Base-by-base conservation (phyloP, 2,888 invertebrate genomes). In the Pyrochroa serraticornis region DNA sequence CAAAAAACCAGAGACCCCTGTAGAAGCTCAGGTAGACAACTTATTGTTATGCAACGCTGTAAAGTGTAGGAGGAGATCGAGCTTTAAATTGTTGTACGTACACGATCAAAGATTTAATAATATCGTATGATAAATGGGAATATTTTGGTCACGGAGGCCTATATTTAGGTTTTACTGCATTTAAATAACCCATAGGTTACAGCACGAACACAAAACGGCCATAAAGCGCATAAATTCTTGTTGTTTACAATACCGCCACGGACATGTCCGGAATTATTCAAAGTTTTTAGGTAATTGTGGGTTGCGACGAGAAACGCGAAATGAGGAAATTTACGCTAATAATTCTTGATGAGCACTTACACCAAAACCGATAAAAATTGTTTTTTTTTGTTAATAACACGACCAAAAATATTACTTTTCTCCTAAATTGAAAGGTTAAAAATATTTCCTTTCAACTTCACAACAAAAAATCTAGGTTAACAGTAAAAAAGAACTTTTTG, bases 111-210 rank as follows among this genome's bases (percentile, higher is more conserved):
- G 53, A 51, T 60, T 52, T 51, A 55, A 64, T 55, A 53, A 59
- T 58, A 62, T 58, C 55, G 62, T 64, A 68, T 72, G 73, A 71
- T 68, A 68, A 72, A 72, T 70, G 71, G 62, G 59, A 53, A 63
- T 66, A 72, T 73, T 72, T 73, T 66, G 66, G 68, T 71, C 73
- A 73, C 73, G 70, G 61, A 64, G 63, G 61, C 41, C 52, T 60
- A 63, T 63, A 60, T 64, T 63, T 59, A 43, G 53, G 63, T 56
- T 65, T 69, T 64, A 69, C 60, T 57, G 64, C 58, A 47, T 65
- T 66, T 67, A 67, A 69, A 69, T 69, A 65, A 59, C 54, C 58
- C 48, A 55, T 50, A 58, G 60, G 55, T 58, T 39, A 50, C 51
- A 63, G 57, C 62, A 55, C 50, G 60, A 44, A 61, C 58, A 63